Evolutionary conservation across 1,140 invertebrate genomes (phyloP).

Genomic region (Akabosia matsudoensis): DNA sequence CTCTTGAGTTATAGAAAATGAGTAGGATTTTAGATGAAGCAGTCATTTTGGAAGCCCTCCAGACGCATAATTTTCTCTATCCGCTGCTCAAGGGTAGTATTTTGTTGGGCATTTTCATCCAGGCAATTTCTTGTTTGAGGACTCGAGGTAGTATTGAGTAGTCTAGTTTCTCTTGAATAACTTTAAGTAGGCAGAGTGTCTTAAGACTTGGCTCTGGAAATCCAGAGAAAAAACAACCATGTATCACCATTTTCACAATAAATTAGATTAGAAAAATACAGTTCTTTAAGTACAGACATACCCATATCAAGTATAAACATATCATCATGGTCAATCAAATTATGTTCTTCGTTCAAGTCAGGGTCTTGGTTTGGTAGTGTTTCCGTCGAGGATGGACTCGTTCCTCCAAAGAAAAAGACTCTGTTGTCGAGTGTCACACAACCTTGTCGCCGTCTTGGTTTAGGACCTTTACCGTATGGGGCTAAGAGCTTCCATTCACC

Average conservation of each 20-base stretch:
- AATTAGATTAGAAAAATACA: too few species aligned
- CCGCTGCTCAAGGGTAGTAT: conserved; percentile 37
- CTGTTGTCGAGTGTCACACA: conserved; percentile 68
- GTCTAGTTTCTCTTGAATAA: conserved; percentile 63
- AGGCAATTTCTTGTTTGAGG: conserved; percentile 57
- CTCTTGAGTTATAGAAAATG: too few species aligned
- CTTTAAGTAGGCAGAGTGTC: conserved; percentile 63
- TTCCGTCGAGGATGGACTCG: conserved; percentile 59
- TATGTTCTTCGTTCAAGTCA: conserved; percentile 43
- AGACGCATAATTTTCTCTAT: background rate
- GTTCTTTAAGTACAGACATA: conserved; percentile 49
- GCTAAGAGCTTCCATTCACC: conserved; percentile 30
- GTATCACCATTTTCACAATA: background rate
- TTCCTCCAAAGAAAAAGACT: conserved; percentile 81
- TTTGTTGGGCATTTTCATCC: conserved; percentile 44
- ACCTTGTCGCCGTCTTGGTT: conserved; percentile 70
- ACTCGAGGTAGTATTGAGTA: conserved; percentile 60
- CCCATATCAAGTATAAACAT: conserved; percentile 70
- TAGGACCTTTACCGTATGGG: conserved; percentile 55
- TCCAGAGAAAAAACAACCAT: conserved; percentile 37
- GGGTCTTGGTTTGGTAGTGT: background rate
- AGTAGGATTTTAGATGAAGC: too few species aligned
- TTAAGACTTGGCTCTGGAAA: conserved; percentile 64
- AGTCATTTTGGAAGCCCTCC: too few species aligned
- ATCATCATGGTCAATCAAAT: conserved; percentile 71